Base-by-base conservation (phyloP, 1,140 invertebrate genomes). In the Drosophila aff. region DNA sequence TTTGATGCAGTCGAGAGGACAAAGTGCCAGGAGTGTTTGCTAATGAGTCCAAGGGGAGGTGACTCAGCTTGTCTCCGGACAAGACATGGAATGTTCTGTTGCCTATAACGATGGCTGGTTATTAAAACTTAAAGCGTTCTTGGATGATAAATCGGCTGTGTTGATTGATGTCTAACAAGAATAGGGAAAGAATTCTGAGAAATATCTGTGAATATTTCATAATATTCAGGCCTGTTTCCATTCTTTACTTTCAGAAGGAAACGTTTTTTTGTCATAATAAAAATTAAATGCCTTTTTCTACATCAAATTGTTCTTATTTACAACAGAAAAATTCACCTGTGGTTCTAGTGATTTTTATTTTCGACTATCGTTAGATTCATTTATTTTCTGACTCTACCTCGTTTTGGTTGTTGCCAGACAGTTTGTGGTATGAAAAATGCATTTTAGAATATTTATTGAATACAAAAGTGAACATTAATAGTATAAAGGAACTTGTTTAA, bases 51-150 rank as follows among this genome's bases (percentile, higher is more conserved):
- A 41, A 10, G 40, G 63, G 62, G 78, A 58, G 65, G 60, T 41
- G 47, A 21, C 33, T 50, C 49, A 31, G 26, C 26, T 40, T n/a
- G 41, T 26, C 60, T 64, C 36, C 26, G 43, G 31, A 41, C 44
- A 38, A 44, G 47, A 66, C 50, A 43, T 53, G 47, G 67, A 60
- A 31, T 61, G 60, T 28, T 47, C 44, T 53, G 61, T 60, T 76
- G 72, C 68, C 59, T 58, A 26, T 40, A 65, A 74, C 77, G 74
- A 78, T 78, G 75, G 60, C 38, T 49, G 36, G 18, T 77, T 78
- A 87, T 89, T 79, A 87, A 77, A 87, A 80, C 66, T 62, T 86
- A 50, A 86, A 78, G 78, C 76, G 47, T 52, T 86, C 46, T 28
- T 3, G 50, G 38, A 64, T 87, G 71, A 82, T 83, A 43, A 77